Evolutionary conservation across 2,888 invertebrate species (phyloP).

Genomic region (Mimas tiliae): DNA sequence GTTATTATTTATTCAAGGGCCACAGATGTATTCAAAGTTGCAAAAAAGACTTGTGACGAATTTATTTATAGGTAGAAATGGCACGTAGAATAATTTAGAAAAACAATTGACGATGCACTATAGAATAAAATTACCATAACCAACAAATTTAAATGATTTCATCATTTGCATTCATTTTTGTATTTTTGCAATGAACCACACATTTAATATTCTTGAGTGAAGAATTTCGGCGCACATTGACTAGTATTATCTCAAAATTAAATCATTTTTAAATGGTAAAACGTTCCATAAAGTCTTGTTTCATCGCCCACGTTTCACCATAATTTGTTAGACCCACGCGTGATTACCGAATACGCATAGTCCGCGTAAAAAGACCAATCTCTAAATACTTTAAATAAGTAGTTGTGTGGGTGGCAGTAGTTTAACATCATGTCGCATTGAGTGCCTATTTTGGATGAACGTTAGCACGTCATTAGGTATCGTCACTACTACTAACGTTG

Average conservation of each 20-base stretch:
- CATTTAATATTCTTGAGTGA: slow-evolving; percentile 11
- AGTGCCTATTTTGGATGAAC: not conserved
- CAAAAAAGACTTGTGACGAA: not conserved
- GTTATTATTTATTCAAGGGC: no score
- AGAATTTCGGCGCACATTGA: slow-evolving; percentile 1
- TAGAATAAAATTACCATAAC: slow-evolving; percentile 1
- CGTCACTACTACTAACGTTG: not conserved
- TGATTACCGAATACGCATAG: not conserved
- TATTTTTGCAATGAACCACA: slow-evolving; percentile 5
- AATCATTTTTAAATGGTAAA: no score
- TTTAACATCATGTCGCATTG: not conserved
- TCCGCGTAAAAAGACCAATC: not conserved
- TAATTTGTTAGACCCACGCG: not conserved
- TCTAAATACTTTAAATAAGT: not conserved
- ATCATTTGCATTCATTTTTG: slow-evolving; percentile 16
- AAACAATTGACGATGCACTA: not conserved
- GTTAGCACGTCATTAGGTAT: not conserved
- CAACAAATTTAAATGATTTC: slow-evolving; percentile 9
- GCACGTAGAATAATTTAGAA: not conserved
- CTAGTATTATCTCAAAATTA: not conserved
- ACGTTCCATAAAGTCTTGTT: not conserved
- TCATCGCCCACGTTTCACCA: not conserved
- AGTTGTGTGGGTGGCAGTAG: not conserved
- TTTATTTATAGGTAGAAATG: not conserved
- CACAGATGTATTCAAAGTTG: no score